Base-by-base conservation (phyloP, 2,113 vertebrate genomes). In the Toxostoma redivivum region DNA sequence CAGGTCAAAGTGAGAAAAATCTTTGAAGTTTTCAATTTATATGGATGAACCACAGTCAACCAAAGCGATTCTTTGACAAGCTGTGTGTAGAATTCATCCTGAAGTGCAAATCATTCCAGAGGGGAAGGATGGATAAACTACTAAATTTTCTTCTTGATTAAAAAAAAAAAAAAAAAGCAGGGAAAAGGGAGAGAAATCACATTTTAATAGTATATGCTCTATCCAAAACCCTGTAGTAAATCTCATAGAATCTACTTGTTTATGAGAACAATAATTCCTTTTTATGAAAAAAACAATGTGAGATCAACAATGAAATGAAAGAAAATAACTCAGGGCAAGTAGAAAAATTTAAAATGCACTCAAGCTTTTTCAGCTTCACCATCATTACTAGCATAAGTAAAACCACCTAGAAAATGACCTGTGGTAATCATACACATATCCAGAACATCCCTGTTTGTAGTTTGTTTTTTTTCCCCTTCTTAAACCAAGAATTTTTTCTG, bases 11-110 rank as follows among this genome's bases (percentile, higher is more conserved):
- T 60, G 66, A 91, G 66, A 90, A 95, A 94, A 93, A 54, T 88
- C 81, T 95, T 89, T 87, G 66, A 91, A 95, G 81, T 37, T 23
- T 65, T 92, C 58, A 22, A 73, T 91, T 76, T 95, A 54, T 94
- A 73, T 35, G 84, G 70, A 85, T 91, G 78, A 91, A 84, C 33
- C 28, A 33, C 35, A 79, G 35, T 40, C 42, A 92, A 90, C 30
- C 50, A 84, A 84, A 95, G 64, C 30, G 47, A 66, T 69, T 89
- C 73, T 94, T 84, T 91, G 83, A 89, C 15, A 21, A 72, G 47
- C 15, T 91, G 33, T 54, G 17, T 44, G 54, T 61, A 69, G 89
- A 94, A 93, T 71, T 87, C 69, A 81, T 79, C 54, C 44, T 91
- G 69, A 91, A 84, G 57, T 76, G n/a, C 28, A 89, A 89, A 92